phyloP scores from a whole-genome alignment of 2,888 invertebrate species.

The Cyaniris semiargus region DNA sequence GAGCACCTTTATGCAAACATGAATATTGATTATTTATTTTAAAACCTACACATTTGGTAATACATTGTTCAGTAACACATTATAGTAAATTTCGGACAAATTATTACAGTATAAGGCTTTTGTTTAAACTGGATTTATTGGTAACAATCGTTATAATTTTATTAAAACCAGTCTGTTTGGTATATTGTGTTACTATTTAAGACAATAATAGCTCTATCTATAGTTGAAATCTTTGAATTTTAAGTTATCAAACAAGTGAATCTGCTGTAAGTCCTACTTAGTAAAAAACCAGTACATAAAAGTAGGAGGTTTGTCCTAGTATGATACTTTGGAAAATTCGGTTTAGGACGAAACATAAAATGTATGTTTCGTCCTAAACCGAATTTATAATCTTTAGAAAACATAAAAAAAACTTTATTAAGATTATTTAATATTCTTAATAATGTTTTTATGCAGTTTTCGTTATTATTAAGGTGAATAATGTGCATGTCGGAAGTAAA shows the following conservation, averaged over 20 bases:
- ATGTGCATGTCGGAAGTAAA: no score
- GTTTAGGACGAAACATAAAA: no score
- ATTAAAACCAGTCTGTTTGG: neutral
- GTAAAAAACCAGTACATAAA: no score
- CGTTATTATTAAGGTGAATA: no score
- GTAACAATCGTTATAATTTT: neutral
- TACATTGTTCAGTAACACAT: neutral
- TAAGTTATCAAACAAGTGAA: neutral
- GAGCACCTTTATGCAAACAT: constrained; percentile 29
- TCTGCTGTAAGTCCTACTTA: no score
- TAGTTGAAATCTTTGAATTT: neutral
- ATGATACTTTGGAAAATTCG: no score
- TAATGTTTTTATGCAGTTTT: no score
- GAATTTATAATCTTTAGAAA: no score
- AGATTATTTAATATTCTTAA: no score
- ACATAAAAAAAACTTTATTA: no score
- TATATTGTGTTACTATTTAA: constrained; percentile 1
- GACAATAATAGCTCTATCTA: neutral
- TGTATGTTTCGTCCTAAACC: no score
- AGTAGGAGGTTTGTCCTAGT: no score
- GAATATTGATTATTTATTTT: neutral
- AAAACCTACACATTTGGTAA: constrained; percentile 10
- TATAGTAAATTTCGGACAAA: neutral
- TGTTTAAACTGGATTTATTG: neutral
- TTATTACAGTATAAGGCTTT: neutral